phyloP scores from a whole-genome alignment of 2,113 vertebrate genomes.

The Tragelaphus buxtoni region DNA sequence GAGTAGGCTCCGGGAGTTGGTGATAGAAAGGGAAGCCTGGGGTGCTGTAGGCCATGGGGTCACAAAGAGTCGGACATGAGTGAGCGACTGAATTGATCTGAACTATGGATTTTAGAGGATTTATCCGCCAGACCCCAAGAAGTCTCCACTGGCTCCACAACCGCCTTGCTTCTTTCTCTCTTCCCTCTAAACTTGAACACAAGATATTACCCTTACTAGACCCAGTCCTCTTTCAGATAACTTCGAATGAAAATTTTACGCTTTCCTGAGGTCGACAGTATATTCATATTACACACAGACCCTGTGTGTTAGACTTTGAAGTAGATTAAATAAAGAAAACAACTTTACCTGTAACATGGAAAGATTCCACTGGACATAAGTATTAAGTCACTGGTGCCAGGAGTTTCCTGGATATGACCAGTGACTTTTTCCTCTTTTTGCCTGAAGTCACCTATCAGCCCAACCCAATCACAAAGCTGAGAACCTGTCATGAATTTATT shows the following conservation, averaged over 20 bases:
- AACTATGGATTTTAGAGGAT: neutral
- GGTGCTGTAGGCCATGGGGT: neutral
- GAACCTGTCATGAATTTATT: neutral
- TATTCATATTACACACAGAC: neutral
- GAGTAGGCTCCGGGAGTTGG: accelerated
- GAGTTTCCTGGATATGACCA: neutral
- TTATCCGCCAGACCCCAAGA: neutral
- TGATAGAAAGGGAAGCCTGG: neutral
- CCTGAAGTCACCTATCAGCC: neutral
- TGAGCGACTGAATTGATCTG: neutral
- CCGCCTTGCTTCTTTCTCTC: neutral
- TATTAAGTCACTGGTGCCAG: neutral
- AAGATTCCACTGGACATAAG: neutral
- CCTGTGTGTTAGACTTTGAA: neutral
- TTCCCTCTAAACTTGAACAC: neutral
- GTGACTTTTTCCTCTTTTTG: neutral
- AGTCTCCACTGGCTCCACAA: neutral
- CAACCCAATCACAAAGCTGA: neutral
- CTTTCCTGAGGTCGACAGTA: neutral
- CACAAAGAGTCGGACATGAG: neutral
- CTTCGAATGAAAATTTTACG: neutral
- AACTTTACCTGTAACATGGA: neutral
- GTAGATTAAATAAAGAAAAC: neutral
- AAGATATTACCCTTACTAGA: neutral
- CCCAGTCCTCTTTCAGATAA: neutral